phyloP scores from a whole-genome alignment of 1,140 invertebrate genomes.

The Planococcus citri region DNA sequence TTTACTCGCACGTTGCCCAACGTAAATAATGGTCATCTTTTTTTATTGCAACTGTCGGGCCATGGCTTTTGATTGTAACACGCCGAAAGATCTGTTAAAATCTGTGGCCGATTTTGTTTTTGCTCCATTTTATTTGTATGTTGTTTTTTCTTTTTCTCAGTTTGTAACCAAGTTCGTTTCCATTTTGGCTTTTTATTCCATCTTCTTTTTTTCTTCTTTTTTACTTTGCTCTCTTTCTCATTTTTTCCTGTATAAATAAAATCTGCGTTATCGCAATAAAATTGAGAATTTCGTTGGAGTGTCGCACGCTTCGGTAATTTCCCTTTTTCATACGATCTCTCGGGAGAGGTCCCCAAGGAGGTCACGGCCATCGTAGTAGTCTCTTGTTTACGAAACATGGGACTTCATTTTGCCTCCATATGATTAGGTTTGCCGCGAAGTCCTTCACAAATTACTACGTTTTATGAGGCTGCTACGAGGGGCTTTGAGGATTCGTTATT shows the following conservation, averaged over 20 bases:
- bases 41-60: neutral
- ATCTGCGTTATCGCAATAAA: slow-evolving; percentile 6
- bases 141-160: neutral
- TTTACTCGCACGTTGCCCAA: no score
- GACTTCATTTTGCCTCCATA: neutral
- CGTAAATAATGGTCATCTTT: no score
- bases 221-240: neutral
- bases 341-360: neutral
- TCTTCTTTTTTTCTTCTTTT: neutral
- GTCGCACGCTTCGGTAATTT: slow-evolving; percentile 5
- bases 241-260: neutral
- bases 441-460: neutral
- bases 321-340: slow-evolving; percentile 2
- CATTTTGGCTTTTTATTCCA: neutral
- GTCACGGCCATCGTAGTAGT: neutral
- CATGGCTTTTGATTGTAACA: neutral
- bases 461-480: neutral
- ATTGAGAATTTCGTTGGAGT: slow-evolving; percentile 3
- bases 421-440: neutral
- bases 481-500: neutral
- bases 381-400: neutral
- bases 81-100: neutral
- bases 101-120: neutral
- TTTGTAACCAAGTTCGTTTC: neutral
- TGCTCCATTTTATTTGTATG: neutral